Percentiles rank a stretch among this genome's conserved stretches.
Evolutionary conservation across 2,797 vertebrate species (phyloP).

Genomic region (Karalla daura): DNA sequence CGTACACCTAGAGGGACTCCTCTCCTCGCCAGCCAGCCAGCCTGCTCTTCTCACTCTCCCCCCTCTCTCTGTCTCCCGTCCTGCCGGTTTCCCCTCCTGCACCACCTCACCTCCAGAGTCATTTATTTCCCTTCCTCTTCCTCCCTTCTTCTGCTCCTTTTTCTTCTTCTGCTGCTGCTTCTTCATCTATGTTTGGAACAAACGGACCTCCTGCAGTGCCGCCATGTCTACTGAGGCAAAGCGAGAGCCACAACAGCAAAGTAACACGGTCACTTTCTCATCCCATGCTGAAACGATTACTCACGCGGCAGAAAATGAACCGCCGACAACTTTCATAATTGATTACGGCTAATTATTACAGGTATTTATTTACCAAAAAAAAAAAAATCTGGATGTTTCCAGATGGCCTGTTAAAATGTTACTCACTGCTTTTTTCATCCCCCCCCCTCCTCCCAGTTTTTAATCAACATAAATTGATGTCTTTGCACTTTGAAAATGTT

Average conservation of each 20-base stretch:
- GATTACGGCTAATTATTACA: neutral
- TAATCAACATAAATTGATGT: too few relatives aligned
- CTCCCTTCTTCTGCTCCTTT: constrained; percentile 11
- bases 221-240: constrained; percentile 13
- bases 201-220: constrained; percentile 38
- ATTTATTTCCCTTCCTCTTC: constrained; percentile 15
- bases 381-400: too few relatives aligned
- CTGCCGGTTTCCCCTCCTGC: constrained; percentile 2
- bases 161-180: constrained; percentile 11
- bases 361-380: neutral
- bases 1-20: constrained; percentile 66
- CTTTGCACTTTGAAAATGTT: neutral
- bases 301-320: neutral
- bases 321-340: neutral
- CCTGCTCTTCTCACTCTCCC: constrained; percentile 41
- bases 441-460: too few relatives aligned
- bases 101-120: constrained; percentile 30
- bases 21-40: constrained; percentile 52
- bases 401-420: neutral
- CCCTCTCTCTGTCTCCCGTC: constrained; percentile 20
- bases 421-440: too few relatives aligned
- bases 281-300: neutral
- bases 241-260: constrained; percentile 41
- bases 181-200: constrained; percentile 33
- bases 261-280: neutral